These are phyloP conservation scores for Palaemon carinicauda DNA, from an alignment of 1,140 invertebrate genomes.

Conservation along the genomic window DNA sequence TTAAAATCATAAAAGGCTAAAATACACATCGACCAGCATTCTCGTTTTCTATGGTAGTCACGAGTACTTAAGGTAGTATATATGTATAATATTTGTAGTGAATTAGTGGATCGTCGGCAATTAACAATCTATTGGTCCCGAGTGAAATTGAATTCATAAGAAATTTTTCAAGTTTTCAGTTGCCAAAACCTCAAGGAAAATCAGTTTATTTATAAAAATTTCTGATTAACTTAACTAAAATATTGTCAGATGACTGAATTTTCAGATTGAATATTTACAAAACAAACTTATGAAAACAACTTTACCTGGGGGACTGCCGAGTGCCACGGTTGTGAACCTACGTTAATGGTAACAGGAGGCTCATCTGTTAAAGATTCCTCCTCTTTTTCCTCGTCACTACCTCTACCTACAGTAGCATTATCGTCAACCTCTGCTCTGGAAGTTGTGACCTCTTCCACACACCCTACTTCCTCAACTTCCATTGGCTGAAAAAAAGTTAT, in stretches of 20 bases:
- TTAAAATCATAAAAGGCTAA: no score
- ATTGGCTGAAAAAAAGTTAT: constrained; percentile 18
- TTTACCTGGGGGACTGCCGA: constrained; percentile 49
- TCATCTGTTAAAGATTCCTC: constrained; percentile 31
- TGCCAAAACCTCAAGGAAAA: no score
- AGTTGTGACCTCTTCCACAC: constrained; percentile 46
- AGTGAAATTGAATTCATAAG: no score
- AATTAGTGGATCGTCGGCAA: no score
- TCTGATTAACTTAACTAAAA: no score
- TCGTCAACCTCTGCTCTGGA: constrained; percentile 13
- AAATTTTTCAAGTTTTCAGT: no score
- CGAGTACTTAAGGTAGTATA: no score
- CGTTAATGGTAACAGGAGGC: constrained; percentile 30
- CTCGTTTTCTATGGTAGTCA: no score
- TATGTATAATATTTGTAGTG: no score
- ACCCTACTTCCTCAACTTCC: constrained; percentile 52
- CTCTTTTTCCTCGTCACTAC: constrained; percentile 12
- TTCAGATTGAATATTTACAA: background rate
- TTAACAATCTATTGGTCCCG: no score
- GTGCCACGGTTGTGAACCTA: constrained; percentile 35
- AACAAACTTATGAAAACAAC: background rate
- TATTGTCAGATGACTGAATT: background rate
- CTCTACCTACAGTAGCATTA: constrained; percentile 17
- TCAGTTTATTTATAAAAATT: no score
- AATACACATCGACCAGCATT: no score